Conservation (phyloP, 2,888 invertebrate genomes). For the Salticus scenicus region DNA sequence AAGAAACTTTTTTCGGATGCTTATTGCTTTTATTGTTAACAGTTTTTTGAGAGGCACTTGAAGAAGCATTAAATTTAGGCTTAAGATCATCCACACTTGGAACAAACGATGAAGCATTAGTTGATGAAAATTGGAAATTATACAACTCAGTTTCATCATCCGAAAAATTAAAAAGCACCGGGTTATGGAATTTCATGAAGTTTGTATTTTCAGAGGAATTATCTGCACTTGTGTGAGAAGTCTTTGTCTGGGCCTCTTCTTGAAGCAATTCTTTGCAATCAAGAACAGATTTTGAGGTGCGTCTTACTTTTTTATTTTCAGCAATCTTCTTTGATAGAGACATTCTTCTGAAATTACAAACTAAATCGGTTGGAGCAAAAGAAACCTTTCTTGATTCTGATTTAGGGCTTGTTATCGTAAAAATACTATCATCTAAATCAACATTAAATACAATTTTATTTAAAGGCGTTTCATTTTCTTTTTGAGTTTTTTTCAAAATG, state of each 20-base stretch:
- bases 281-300: constrained; percentile 4
- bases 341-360: constrained; percentile 4
- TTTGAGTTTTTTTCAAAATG: no score
- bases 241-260: no score
- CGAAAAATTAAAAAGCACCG: background rate
- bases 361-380: background rate
- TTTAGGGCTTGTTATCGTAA: background rate
- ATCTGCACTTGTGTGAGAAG: background rate
- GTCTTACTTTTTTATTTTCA: background rate
- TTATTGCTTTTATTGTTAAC: no score
- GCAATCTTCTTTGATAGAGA: background rate
- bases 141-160: background rate
- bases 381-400: background rate
- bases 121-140: background rate
- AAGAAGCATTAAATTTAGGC: no score
- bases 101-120: no score
- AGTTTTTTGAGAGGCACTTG: no score
- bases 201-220: background rate
- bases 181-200: background rate
- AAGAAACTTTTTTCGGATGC: no score
- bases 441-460: no score
- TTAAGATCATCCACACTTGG: no score
- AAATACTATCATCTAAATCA: background rate
- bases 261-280: background rate
- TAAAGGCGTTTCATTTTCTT: no score